These are phyloP conservation scores for Enteromius radiatus DNA, from an alignment of 2,797 vertebrate species.

Conservation along the genomic window DNA sequence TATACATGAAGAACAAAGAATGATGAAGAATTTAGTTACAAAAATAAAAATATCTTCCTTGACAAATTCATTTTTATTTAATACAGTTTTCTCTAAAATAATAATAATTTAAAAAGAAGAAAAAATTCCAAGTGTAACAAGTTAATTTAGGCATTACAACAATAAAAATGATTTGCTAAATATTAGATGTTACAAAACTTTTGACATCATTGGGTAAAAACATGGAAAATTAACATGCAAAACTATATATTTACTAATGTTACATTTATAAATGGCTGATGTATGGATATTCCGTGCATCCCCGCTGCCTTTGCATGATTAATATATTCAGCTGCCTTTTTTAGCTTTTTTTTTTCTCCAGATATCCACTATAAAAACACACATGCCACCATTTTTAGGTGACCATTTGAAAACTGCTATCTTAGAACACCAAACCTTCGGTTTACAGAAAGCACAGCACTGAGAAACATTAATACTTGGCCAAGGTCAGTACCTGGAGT, in stretches of 20 bases:
- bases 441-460: constrained; percentile 12
- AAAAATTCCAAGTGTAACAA: not conserved
- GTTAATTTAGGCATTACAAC: not conserved
- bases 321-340: not conserved
- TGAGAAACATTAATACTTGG: constrained; percentile 44
- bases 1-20: not conserved
- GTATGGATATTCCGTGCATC: not conserved
- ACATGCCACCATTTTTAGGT: not conserved
- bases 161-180: not conserved
- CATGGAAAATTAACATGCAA: not conserved
- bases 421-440: not conserved
- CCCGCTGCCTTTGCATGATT: not conserved
- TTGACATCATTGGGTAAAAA: not conserved
- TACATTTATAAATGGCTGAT: not conserved
- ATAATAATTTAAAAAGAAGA: not conserved
- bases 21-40: not conserved
- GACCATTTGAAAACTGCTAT: not conserved
- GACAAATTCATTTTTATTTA: not conserved
- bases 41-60: not conserved
- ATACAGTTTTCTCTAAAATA: not conserved
- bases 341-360: not conserved
- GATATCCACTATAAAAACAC: not conserved
- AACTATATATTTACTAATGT: not conserved
- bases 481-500: constrained; percentile 63
- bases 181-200: not conserved